Evolutionary conservation across 2,797 vertebrate species (phyloP).

Genomic region (Eulemur albifrons): DNA sequence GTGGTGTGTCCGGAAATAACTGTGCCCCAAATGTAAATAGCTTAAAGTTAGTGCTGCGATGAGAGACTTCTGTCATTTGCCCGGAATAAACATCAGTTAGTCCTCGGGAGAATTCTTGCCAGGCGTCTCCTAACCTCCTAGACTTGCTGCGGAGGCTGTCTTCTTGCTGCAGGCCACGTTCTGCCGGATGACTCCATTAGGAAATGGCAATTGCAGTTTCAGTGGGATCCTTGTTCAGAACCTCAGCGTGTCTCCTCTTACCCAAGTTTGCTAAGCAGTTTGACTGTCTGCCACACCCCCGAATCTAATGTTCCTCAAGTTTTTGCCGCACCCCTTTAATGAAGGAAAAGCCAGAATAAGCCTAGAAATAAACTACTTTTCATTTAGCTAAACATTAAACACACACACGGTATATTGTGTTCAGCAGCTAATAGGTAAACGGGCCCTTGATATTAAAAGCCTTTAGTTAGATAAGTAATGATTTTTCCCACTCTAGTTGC

Average conservation of each 20-base stretch:
- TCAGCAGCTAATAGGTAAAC: background rate
- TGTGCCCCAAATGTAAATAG: background rate
- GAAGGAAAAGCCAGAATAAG: background rate
- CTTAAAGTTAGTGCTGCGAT: background rate
- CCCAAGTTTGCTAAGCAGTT: background rate
- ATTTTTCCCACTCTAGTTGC: background rate
- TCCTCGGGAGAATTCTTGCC: background rate
- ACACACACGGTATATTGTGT: background rate
- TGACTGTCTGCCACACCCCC: background rate
- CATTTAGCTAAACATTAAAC: background rate
- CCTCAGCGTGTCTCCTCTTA: background rate
- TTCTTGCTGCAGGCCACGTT: background rate
- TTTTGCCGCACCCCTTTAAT: background rate
- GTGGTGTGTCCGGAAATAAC: background rate
- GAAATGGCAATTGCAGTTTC: background rate
- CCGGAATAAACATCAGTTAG: background rate
- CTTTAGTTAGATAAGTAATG: background rate
- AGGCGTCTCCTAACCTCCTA: background rate
- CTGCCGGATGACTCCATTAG: background rate
- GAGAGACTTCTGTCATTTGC: background rate
- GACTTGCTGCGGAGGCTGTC: background rate
- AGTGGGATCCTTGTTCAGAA: background rate
- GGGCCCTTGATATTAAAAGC: background rate
- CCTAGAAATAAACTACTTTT: background rate
- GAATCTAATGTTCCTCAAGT: background rate